Base-by-base conservation (phyloP, 2,888 invertebrate species). In the Pocota personata region DNA sequence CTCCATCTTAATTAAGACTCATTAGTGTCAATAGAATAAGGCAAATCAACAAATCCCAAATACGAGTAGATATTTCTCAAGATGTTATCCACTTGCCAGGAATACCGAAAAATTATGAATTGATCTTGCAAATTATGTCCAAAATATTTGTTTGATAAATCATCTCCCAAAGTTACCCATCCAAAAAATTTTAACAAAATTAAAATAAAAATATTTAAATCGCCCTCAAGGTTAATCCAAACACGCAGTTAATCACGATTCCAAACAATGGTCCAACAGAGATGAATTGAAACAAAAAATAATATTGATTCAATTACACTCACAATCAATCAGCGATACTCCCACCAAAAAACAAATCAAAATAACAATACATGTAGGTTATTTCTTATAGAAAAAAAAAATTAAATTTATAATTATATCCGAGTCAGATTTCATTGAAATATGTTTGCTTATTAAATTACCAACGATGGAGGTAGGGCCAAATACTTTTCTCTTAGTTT, bases 301-400 rank as follows among this genome's bases (percentile, higher is more conserved):
- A 66, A 52, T 69, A 55, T 55, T 55, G 55, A 55, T 32, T 69
- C 55, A 55, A 69, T 69, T 55, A 43, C 55, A 30, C 19, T 7
- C 55, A n/a, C 69, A 57, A 69, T 57, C 52, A 69, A 69, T 69
- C 69, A 69, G 30, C 16, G 40, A 14, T 43, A 43, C 27, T 62
- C 43, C 43, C 43, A 62, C 62, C 12, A n/a, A 30, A 21, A 21
- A 19, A 21, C 12, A 14, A 6, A 30, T 6, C 52, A 5, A 16
- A 57, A 55, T 2, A 30, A 14, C 40, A 5, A 8, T 14, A 40
- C 40, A 27, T 62, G 24, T 27, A 24, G 40, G 43, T 27, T 27
- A 40, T 43, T 43, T 43, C 14, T 62, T 14, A 14, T 6, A 24
- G 7, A 43, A 43, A 62, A 62, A 62, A 62, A 24, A 43, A 40